These are phyloP conservation scores for Ranitomeya variabilis DNA, from an alignment of 2,113 vertebrate species.

Conservation along the genomic window DNA sequence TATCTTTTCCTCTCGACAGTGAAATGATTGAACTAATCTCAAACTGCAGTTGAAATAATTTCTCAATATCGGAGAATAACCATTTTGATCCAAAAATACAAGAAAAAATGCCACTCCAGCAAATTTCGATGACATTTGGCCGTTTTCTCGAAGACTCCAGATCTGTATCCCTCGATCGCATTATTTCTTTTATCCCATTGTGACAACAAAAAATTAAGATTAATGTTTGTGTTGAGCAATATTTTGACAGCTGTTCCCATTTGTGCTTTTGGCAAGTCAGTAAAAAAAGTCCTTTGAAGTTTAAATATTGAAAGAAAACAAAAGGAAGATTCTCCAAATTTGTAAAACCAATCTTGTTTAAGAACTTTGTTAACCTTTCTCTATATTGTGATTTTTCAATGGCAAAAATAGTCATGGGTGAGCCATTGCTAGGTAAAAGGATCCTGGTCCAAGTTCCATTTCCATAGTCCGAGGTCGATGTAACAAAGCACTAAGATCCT, in stretches of 20 bases:
- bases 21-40: background rate
- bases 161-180: background rate
- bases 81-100: background rate
- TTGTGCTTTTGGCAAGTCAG: conserved; percentile 22
- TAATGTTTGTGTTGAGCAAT: conserved; percentile 25
- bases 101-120: background rate
- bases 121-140: background rate
- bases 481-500: too few species aligned
- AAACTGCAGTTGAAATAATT: background rate
- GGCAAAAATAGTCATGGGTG: too few species aligned
- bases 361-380: background rate
- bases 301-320: conserved; percentile 11
- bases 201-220: background rate
- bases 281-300: conserved; percentile 6
- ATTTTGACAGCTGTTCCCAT: conserved; percentile 35
- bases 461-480: too few species aligned
- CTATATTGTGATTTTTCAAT: background rate
- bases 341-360: background rate
- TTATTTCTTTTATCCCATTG: background rate
- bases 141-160: background rate
- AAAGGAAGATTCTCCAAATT: conserved; percentile 3
- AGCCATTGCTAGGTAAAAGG: background rate
- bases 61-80: background rate
- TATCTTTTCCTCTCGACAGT: background rate
- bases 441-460: too few species aligned